These are phyloP conservation scores for Noctilio leporinus DNA, from an alignment of 2,113 vertebrate genomes.

Conservation along the genomic window DNA sequence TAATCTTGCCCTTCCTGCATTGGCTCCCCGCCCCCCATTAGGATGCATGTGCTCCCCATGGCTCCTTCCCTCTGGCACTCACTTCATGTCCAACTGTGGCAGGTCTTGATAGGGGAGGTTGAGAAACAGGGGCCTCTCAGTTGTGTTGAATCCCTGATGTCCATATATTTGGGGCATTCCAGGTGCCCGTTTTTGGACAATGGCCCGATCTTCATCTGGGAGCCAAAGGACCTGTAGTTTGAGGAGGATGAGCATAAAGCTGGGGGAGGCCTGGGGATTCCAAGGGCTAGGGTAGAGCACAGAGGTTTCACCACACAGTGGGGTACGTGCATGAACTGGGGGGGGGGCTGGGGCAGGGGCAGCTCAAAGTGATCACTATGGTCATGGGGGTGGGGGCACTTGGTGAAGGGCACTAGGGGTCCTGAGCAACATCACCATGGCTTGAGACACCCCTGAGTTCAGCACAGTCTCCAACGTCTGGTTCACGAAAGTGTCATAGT, in stretches of 20 bases:
- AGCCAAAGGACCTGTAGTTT: constrained; percentile 90
- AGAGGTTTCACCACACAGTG: background rate
- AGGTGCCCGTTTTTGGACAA: constrained; percentile 78
- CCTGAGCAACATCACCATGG: constrained; percentile 55
- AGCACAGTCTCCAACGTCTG: constrained; percentile 59
- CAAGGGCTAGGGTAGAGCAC: background rate
- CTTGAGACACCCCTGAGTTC: constrained; percentile 48
- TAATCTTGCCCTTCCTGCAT: background rate
- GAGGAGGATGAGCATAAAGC: background rate
- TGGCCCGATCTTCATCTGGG: constrained; percentile 77
- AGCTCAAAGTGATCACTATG: constrained; percentile 72
- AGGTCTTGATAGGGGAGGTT: constrained; percentile 88
- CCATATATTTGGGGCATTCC: constrained; percentile 85
- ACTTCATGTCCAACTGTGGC: constrained; percentile 84
- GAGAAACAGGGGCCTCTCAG: constrained; percentile 74
- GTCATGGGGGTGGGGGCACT: background rate
- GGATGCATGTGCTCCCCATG: background rate
- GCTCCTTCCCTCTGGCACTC: constrained; percentile 45
- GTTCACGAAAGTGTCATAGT: constrained; percentile 75
- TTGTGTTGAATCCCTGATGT: constrained; percentile 48
- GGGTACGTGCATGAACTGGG: background rate
- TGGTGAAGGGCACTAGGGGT: background rate
- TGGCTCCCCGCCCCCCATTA: background rate
- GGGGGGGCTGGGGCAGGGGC: background rate
- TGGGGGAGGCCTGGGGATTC: background rate